Percentiles rank a stretch among this genome's conserved stretches.
phyloP scores from a whole-genome alignment of 1,140 invertebrate genomes.

The Rhizoglyphus robini region DNA sequence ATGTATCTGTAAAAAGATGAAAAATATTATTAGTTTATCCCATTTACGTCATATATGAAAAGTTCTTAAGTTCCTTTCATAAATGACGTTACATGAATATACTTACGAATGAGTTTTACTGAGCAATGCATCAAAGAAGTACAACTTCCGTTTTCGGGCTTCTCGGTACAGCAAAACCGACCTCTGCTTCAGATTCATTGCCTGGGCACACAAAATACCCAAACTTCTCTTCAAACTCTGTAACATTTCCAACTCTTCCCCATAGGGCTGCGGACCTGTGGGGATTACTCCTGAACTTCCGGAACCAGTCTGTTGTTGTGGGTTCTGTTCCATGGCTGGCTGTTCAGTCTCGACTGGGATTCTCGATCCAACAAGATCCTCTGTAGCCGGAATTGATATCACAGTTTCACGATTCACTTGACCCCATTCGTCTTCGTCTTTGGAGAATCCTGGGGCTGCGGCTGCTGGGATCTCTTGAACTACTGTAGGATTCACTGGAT shows the following conservation, averaged over 20 bases:
- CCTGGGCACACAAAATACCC: constrained; percentile 1
- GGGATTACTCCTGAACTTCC: background rate
- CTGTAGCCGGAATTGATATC: too few relatives aligned
- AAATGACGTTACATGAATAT: too few relatives aligned
- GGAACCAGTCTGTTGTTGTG: too few relatives aligned
- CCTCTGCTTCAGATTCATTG: background rate
- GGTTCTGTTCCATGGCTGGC: too few relatives aligned
- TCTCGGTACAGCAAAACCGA: background rate
- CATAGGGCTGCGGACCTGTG: background rate
- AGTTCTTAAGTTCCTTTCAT: background rate
- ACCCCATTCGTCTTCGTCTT: background rate
- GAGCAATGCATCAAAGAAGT: background rate
- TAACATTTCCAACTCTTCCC: constrained; percentile 6
- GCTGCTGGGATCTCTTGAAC: too few relatives aligned
- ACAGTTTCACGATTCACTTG: too few relatives aligned
- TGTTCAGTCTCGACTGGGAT: background rate
- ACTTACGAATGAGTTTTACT: background rate
- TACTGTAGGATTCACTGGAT: too few relatives aligned
- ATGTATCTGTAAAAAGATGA: background rate
- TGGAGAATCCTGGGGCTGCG: background rate
- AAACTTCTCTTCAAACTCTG: background rate
- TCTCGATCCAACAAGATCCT: background rate
- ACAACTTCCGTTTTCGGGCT: background rate
- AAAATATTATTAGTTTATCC: background rate
- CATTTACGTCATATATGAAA: too few relatives aligned